Evolutionary conservation across 2,888 invertebrate genomes (phyloP), one percentile per base, ranked within the genome.

Genomic region (Cephus sareptanus): DNA sequence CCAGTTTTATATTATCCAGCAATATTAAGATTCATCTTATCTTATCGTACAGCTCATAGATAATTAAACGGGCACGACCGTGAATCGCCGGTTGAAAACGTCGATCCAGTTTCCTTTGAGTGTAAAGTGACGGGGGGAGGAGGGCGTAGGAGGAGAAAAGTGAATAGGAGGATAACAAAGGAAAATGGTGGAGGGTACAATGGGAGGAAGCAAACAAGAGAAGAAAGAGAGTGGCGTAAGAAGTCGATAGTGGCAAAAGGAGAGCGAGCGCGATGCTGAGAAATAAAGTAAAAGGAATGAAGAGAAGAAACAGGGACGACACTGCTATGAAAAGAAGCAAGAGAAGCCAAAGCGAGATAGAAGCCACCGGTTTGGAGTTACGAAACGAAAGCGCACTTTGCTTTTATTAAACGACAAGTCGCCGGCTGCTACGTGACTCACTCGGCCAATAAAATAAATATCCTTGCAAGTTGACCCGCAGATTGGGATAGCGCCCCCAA

Each of bases 391-490:
- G 71, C 33, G 71, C 71, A 71, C 31, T 71, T 71, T 71, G 71
- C 71, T 71, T 71, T 71, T 71, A 71, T 71, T 33, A 71, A 71
- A 6, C 31, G 31, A 71, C 71, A 34, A 56, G 56, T 56, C 71
- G 71, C 71, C 71, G 71, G 71, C 71, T 71, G 71, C 31, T 71
- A 34, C 71, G 71, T 71, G 71, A 71, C 71, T 71, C 71, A 34
- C 71, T 71, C 71, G 71, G 31, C 71, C 71, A 71, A 71, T 71
- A 31, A 76, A 78, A 78, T 73, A 79, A 80, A 80, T 80, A 77
- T 76, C 79, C 77, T 79, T 79, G 77, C 70, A 70, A 79, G 75
- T 79, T 79, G 79, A 80, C 80, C 79, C 70, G 76, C 77, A 77
- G 77, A 79, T 77, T 79, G 74, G 71, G 71, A 31, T 71, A 71